Conservation (phyloP, 2,797 vertebrate species). For the Phoeniculus purpureus region DNA sequence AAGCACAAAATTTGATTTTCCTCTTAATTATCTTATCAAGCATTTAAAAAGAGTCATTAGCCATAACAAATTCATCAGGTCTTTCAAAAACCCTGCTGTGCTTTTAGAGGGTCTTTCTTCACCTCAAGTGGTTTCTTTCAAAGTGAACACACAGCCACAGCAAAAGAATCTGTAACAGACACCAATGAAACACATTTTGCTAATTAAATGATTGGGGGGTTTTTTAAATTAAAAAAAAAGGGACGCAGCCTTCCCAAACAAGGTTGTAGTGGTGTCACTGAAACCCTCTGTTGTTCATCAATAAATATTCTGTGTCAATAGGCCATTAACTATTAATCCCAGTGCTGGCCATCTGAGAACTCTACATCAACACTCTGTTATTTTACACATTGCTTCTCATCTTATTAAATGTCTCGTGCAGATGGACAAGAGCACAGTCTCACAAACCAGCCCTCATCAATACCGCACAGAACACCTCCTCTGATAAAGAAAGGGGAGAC, state of each 20-base stretch:
- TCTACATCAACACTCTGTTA: constrained; percentile 76
- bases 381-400: constrained; percentile 75
- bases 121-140: background rate
- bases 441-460: constrained; percentile 38
- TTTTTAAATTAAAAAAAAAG: background rate
- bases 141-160: background rate
- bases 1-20: constrained; percentile 54
- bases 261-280: constrained; percentile 41
- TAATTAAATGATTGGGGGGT: background rate
- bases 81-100: background rate
- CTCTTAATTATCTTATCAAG: constrained; percentile 39
- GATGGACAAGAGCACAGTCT: constrained; percentile 62
- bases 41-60: constrained; percentile 26
- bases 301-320: constrained; percentile 74
- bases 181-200: background rate
- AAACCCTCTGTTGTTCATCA: constrained; percentile 57
- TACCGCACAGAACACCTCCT: background rate
- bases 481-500: background rate
- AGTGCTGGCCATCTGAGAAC: constrained; percentile 70
- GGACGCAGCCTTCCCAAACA: constrained; percentile 6
- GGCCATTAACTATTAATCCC: constrained; percentile 77
- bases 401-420: constrained; percentile 72
- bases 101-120: background rate
- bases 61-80: background rate
- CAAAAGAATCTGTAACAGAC: background rate